Percentiles rank a stretch among this genome's conserved stretches.
Evolutionary conservation across 1,140 invertebrate genomes (phyloP).

Genomic region (Megalonaias nervosa): DNA sequence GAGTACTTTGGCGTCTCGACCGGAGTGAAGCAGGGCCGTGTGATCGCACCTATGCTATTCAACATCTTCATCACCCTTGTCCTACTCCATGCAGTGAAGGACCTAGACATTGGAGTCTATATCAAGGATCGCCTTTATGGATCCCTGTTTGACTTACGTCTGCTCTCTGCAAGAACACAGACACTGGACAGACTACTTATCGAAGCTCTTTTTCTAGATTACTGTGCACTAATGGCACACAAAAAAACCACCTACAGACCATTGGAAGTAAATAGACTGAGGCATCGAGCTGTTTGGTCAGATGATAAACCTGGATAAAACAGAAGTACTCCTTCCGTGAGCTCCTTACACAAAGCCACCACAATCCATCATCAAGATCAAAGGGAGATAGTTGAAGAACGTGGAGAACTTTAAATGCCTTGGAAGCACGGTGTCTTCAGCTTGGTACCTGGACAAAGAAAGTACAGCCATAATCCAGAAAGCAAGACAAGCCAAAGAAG

Average conservation of each 20-base stretch:
- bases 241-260: constrained; percentile 6
- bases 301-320: constrained; percentile 22
- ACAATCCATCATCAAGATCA: no score
- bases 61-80: constrained; percentile 26
- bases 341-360: no score
- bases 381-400: no score
- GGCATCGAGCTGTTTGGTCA: constrained; percentile 26
- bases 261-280: constrained; percentile 3
- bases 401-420: no score
- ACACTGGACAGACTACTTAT: constrained; percentile 11
- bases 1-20: constrained; percentile 13
- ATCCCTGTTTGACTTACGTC: constrained; percentile 4
- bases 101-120: not conserved
- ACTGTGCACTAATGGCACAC: constrained; percentile 26
- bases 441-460: no score
- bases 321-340: not conserved
- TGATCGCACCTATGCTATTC: constrained; percentile 35
- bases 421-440: no score
- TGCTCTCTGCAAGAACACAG: not conserved
- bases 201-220: constrained; percentile 9
- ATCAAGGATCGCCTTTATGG: constrained; percentile 2
- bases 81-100: constrained; percentile 17
- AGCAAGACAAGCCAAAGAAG: no score
- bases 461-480: no score
- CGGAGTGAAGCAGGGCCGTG: constrained; percentile 36